These are phyloP conservation scores for Engystomops pustulosus DNA, from an alignment of 2,113 vertebrate species.

Conservation along the genomic window DNA sequence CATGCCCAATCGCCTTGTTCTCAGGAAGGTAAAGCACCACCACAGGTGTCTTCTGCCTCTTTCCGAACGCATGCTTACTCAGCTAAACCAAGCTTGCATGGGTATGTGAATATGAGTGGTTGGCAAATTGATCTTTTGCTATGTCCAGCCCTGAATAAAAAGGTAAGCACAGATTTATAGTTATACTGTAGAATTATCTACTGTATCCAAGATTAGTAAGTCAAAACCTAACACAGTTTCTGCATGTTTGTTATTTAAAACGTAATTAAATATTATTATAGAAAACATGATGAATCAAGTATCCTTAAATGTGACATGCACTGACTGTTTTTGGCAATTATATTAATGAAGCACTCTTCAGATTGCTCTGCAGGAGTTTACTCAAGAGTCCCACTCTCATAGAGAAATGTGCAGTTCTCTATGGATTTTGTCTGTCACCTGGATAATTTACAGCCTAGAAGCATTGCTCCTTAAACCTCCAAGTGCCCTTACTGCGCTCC, in stretches of 20 bases:
- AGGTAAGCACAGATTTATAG: too few species aligned
- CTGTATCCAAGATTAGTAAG: not conserved
- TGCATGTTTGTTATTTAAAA: not conserved
- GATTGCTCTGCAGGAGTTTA: not conserved
- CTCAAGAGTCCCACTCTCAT: not conserved
- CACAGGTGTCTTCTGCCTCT: too few species aligned
- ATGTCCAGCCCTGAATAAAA: too few species aligned
- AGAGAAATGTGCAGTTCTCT: not conserved
- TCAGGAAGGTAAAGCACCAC: too few species aligned
- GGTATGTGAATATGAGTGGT: too few species aligned
- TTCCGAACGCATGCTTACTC: too few species aligned
- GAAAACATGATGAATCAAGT: not conserved
- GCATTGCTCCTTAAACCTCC: not conserved
- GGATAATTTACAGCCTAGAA: conserved; percentile 3
- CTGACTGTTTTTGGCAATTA: conserved; percentile 22
- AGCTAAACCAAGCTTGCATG: too few species aligned
- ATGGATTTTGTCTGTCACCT: not conserved
- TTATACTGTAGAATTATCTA: too few species aligned
- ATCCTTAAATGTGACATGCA: conserved; percentile 6
- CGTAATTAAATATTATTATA: not conserved
- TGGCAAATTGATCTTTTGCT: too few species aligned
- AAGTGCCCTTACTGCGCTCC: not conserved
- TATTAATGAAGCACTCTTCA: conserved; percentile 16
- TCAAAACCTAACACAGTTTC: not conserved
- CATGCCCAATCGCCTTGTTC: too few species aligned